phyloP scores from a whole-genome alignment of 2,113 vertebrate genomes.

The Balaeniceps rex region DNA sequence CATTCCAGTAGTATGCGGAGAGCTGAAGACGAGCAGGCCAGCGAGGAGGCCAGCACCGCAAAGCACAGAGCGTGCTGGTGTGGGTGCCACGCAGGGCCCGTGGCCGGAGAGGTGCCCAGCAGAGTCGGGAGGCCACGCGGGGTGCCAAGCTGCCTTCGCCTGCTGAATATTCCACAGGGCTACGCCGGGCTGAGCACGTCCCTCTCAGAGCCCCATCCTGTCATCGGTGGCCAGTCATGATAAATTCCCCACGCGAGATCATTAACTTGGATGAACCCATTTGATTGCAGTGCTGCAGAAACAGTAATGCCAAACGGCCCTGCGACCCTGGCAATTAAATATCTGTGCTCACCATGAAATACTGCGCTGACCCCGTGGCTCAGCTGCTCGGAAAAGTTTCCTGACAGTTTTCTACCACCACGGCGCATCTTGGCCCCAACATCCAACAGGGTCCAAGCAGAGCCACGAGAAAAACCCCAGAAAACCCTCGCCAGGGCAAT shows the following conservation, averaged over 20 bases:
- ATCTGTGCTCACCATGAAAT: neutral
- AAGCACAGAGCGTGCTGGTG: neutral
- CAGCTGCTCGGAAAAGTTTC: neutral
- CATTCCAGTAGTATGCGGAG: neutral
- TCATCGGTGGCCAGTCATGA: no score
- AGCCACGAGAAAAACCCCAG: neutral
- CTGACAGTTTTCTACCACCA: neutral
- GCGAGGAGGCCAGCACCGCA: neutral
- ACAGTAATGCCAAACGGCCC: neutral
- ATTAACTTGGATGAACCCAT: neutral
- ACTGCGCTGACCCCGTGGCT: neutral
- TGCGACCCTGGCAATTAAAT: neutral
- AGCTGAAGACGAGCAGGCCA: no score
- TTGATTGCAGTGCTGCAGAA: neutral
- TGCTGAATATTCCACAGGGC: neutral
- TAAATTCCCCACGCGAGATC: neutral
- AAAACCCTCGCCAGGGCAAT: neutral
- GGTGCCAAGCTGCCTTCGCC: neutral
- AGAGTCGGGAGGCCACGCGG: neutral
- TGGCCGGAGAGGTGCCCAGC: neutral
- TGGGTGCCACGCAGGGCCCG: no score
- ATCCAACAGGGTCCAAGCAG: neutral
- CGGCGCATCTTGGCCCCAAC: neutral
- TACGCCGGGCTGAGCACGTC: neutral
- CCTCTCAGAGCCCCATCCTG: neutral